Evolutionary conservation across 1,140 invertebrate species (phyloP).

Genomic region (Oreohelix idahoensis): DNA sequence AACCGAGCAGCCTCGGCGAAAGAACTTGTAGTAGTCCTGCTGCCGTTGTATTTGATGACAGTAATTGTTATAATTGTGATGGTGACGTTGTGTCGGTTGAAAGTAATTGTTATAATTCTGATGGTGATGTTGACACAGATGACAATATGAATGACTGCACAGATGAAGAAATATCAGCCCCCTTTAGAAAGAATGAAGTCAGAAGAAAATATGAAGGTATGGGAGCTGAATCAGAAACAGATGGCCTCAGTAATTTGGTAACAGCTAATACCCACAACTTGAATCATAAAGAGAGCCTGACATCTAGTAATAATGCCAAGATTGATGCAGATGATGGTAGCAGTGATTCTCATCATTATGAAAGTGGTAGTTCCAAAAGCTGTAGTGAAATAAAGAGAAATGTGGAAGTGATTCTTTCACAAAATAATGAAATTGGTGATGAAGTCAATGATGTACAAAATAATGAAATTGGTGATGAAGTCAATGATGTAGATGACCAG

Average conservation of each 20-base stretch:
- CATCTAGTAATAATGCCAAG: too few relatives aligned
- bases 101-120: not conserved
- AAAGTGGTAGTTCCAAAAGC: conserved; percentile 15
- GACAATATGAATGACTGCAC: not conserved
- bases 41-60: not conserved
- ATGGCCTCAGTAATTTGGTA: not conserved
- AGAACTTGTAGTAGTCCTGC: too few relatives aligned
- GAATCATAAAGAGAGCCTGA: too few relatives aligned
- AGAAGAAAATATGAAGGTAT: not conserved
- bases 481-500: too few relatives aligned
- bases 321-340: conserved; percentile 47
- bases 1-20: too few relatives aligned
- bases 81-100: not conserved
- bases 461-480: too few relatives aligned
- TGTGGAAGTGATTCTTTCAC: not conserved
- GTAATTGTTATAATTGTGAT: not conserved
- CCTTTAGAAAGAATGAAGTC: not conserved
- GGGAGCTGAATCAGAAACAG: not conserved
- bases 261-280: too few relatives aligned
- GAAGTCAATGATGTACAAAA: too few relatives aligned
- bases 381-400: not conserved
- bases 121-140: not conserved
- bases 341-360: conserved; percentile 1
- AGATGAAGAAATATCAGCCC: not conserved
- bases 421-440: too few relatives aligned